Conservation (phyloP, 2,113 vertebrate species). For the Asarcornis scutulata region DNA sequence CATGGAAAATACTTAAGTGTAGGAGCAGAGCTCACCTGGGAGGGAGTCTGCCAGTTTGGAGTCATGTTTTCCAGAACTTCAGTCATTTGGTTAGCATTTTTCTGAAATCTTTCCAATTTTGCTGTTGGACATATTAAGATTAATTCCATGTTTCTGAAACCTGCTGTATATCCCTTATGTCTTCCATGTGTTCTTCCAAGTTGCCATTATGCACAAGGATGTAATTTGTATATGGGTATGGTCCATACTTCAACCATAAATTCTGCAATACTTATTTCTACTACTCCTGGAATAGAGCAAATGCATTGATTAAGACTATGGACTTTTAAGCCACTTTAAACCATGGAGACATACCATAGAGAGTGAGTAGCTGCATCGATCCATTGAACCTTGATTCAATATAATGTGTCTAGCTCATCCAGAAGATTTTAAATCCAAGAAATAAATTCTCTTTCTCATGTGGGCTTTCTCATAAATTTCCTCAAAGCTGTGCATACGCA, state of each 20-base stretch:
- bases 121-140: background rate
- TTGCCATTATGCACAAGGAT: background rate
- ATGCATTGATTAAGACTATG: background rate
- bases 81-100: background rate
- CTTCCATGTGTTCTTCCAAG: conserved; percentile 17
- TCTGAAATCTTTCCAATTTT: background rate
- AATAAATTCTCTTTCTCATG: background rate
- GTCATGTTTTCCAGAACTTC: background rate
- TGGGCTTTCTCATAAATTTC: conserved; percentile 22
- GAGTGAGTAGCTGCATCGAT: background rate
- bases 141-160: conserved; percentile 7
- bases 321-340: background rate
- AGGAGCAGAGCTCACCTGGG: background rate
- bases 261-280: conserved; percentile 20
- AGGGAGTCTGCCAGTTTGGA: background rate
- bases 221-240: background rate
- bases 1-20: background rate
- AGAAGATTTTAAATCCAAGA: background rate
- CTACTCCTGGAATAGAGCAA: background rate
- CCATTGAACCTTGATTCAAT: background rate
- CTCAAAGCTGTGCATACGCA: background rate
- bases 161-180: background rate
- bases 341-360: background rate
- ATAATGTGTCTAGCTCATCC: background rate
- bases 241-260: background rate